A percentile compares a stretch with the other conserved stretches of the same genome.
phyloP scores from a whole-genome alignment of 1,140 invertebrate species.

The Diorhabda elongata region DNA sequence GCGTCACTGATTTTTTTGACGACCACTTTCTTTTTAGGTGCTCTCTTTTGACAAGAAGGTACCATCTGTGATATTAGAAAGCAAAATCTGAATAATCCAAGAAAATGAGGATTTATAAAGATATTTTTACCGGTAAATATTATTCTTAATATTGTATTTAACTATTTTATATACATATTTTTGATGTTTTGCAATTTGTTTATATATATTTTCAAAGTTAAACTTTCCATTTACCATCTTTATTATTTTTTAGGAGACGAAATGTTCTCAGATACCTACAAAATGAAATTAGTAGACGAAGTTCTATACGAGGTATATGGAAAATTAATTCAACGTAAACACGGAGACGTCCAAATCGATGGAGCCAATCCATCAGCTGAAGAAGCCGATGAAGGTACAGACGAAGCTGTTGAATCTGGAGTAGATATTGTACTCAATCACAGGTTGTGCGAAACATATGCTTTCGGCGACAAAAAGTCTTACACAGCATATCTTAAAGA shows the following conservation, averaged over 20 bases:
- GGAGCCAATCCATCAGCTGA: conserved; percentile 93
- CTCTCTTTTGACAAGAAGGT: no score
- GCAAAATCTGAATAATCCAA: conserved; percentile 54
- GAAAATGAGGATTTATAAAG: conserved; percentile 94
- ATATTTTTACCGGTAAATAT: conserved; percentile 82
- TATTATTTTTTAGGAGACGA: conserved; percentile 76
- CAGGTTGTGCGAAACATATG: conserved; percentile 79
- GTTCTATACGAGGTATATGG: conserved; percentile 94
- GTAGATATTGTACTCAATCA: conserved; percentile 94
- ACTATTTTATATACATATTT: conserved; percentile 5
- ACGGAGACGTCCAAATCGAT: conserved; percentile 75
- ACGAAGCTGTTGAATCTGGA: conserved; percentile 68
- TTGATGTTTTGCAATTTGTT: not conserved
- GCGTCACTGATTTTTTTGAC: no score
- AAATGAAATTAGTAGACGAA: conserved; percentile 88
- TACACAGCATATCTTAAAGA: conserved; percentile 92
- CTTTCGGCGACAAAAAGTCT: conserved; percentile 82
- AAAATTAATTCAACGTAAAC: conserved; percentile 70
- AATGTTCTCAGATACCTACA: conserved; percentile 97
- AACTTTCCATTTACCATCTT: conserved; percentile 6
- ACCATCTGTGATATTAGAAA: not conserved
- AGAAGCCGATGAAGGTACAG: conserved; percentile 81
- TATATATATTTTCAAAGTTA: not conserved
- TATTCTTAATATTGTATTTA: conserved; percentile 11
- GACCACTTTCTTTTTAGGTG: no score